A percentile compares a stretch with the other conserved stretches of the same genome.
Evolutionary conservation across 2,888 invertebrate species (phyloP).

Genomic region (Cerceris ruficornis): DNA sequence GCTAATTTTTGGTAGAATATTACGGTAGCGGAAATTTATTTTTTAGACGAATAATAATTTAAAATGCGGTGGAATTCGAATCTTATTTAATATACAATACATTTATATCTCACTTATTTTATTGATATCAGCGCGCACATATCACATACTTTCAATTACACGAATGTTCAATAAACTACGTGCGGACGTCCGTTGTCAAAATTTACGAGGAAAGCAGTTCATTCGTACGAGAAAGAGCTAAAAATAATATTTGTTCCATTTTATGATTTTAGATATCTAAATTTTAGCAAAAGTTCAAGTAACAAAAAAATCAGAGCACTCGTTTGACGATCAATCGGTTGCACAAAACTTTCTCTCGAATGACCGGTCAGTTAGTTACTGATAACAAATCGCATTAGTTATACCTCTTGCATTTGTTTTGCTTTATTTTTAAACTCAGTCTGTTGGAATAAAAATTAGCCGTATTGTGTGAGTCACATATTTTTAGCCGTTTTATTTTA

Average conservation of each 20-base stretch:
- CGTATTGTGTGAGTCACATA: background rate
- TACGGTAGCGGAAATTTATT: no score
- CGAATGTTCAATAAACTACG: background rate
- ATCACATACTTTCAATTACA: background rate
- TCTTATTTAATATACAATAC: no score
- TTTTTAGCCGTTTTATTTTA: background rate
- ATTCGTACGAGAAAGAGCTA: background rate
- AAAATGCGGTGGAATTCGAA: no score
- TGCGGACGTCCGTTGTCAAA: background rate
- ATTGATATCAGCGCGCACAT: background rate
- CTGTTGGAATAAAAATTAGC: background rate
- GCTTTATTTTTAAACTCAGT: background rate
- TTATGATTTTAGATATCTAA: background rate
- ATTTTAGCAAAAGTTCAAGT: background rate
- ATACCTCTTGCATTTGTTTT: background rate
- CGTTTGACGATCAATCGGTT: constrained; percentile 8
- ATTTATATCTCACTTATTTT: no score
- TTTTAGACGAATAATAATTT: no score
- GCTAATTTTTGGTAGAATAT: no score
- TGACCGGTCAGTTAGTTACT: background rate
- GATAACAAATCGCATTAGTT: constrained; percentile 6
- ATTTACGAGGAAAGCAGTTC: background rate
- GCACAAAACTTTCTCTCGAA: constrained; percentile 21
- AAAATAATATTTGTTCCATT: background rate
- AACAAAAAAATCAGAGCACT: background rate